Conservation (phyloP, 2,113 vertebrate species). For the Petroica traversi region DNA sequence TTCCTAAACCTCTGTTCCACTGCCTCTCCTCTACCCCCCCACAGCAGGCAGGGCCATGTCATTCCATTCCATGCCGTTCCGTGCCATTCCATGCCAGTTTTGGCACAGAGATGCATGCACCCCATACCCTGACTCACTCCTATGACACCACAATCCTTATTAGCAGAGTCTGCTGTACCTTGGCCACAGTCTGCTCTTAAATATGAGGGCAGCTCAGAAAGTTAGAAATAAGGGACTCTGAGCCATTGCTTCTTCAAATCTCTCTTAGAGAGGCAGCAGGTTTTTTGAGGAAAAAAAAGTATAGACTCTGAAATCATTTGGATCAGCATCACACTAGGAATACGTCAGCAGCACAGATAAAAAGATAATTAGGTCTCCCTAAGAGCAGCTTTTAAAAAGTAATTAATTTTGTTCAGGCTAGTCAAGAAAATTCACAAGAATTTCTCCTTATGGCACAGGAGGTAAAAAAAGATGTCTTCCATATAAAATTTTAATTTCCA, state of each 20-base stretch:
- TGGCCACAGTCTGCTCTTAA: not conserved
- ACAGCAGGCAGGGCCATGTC: not conserved
- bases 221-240: not conserved
- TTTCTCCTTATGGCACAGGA: not conserved
- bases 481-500: not conserved
- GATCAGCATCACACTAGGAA: not conserved
- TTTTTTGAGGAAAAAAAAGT: not conserved
- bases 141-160: not conserved
- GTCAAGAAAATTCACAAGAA: not conserved
- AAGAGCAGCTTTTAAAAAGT: not conserved
- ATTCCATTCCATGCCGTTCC: not conserved
- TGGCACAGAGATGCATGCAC: not conserved
- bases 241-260: not conserved
- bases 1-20: not conserved
- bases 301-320: not conserved
- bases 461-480: not conserved
- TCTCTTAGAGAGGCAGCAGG: not conserved
- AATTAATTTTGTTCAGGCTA: conserved; percentile 1
- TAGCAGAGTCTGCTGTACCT: not conserved
- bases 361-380: not conserved
- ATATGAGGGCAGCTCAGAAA: not conserved
- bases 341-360: not conserved
- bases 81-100: too few relatives aligned
- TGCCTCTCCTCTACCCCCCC: not conserved
- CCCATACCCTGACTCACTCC: not conserved